Percentiles rank a stretch among this genome's conserved stretches.
phyloP scores from a whole-genome alignment of 2,113 vertebrate genomes.

The Psittacus erithacus region DNA sequence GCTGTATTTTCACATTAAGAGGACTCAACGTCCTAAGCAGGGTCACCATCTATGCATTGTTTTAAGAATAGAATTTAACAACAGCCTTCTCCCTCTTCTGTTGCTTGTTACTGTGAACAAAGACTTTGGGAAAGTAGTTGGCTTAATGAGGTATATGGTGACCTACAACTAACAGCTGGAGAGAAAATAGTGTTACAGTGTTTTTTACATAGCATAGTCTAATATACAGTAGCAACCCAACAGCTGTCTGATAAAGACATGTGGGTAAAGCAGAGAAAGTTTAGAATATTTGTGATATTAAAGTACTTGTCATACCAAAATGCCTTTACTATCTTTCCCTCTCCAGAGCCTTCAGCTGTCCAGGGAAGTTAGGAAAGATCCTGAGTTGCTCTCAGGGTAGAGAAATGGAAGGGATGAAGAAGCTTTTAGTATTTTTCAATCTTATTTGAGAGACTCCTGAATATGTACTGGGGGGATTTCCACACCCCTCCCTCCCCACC shows the following conservation, averaged over 20 bases:
- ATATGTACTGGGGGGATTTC: background rate
- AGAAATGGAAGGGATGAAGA: background rate
- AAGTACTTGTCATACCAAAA: background rate
- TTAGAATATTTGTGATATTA: background rate
- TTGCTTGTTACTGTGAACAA: background rate
- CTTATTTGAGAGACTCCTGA: background rate
- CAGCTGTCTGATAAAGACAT: background rate
- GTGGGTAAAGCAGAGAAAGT: background rate
- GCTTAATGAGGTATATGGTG: background rate
- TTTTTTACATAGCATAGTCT: background rate
- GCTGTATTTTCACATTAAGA: background rate
- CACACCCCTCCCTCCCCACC: too few species aligned
- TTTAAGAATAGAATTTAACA: conserved; percentile 16
- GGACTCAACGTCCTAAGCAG: background rate
- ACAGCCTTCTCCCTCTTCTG: background rate
- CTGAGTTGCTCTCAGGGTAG: background rate
- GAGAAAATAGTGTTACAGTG: background rate
- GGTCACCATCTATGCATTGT: background rate
- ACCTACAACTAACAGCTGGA: background rate
- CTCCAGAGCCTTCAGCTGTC: background rate
- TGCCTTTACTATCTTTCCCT: background rate
- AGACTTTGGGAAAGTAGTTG: background rate
- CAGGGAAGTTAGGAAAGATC: background rate
- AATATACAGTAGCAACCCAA: background rate
- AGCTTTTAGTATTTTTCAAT: background rate